Percentiles rank a stretch among this genome's conserved stretches.
Evolutionary conservation across 2,797 vertebrate species (phyloP).

Genomic region (Halcyon smyrnensis): DNA sequence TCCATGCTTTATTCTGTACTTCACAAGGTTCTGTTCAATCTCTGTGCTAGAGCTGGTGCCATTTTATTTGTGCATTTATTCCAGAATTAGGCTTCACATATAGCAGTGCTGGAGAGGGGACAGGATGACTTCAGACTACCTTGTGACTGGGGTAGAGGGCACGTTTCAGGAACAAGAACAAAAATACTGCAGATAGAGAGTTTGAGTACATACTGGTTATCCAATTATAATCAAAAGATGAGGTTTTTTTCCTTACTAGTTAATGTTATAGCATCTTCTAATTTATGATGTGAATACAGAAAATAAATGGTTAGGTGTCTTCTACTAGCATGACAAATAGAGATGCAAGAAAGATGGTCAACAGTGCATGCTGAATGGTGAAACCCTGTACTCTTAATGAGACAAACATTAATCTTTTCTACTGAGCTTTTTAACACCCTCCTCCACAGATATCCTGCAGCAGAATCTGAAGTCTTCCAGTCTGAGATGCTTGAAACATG

Average conservation of each 20-base stretch:
- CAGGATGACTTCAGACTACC: neutral
- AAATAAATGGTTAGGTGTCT: neutral
- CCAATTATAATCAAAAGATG: neutral
- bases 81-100: neutral
- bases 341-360: neutral
- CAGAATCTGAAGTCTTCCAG: neutral
- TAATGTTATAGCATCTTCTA: neutral
- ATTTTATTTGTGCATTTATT: neutral
- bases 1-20: neutral
- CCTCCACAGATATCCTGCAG: neutral
- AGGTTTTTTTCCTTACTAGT: accelerated
- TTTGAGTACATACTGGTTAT: neutral
- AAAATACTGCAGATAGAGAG: neutral
- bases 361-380: neutral
- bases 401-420: neutral
- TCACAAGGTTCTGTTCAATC: neutral
- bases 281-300: neutral
- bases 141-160: neutral
- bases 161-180: neutral
- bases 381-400: neutral
- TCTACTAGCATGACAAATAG: neutral
- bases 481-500: neutral
- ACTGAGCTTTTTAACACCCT: neutral
- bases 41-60: neutral
- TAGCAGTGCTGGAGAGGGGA: neutral